Conservation (phyloP, 2,888 invertebrate genomes). For the Acrocyrtus sp. region DNA sequence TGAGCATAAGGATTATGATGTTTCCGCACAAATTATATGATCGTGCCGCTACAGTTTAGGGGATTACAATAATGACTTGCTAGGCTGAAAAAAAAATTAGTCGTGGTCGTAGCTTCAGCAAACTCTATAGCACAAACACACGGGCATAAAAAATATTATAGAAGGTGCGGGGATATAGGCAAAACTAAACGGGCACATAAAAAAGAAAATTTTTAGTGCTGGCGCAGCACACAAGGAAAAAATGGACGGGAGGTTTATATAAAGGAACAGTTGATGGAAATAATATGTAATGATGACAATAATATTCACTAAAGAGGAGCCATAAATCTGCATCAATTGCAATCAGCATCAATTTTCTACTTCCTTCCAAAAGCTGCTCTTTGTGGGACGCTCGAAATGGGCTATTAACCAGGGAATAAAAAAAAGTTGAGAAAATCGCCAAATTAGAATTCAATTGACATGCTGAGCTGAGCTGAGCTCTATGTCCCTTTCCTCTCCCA, state of each 20-base stretch:
- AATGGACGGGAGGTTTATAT: conserved; percentile 19
- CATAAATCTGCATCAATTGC: conserved; percentile 49
- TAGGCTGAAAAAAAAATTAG: too few species aligned
- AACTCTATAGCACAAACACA: conserved; percentile 14
- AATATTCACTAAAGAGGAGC: conserved; percentile 45
- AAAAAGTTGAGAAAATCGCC: conserved; percentile 36
- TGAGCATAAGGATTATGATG: too few species aligned
- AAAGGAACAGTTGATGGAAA: conserved; percentile 6
- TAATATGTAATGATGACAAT: conserved; percentile 41
- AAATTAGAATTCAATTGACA: conserved; percentile 51
- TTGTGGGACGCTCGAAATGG: conserved; percentile 41
- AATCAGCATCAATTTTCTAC: conserved; percentile 48
- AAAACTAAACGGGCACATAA: conserved; percentile 25
- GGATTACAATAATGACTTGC: conserved; percentile 27
- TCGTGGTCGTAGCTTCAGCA: too few species aligned
- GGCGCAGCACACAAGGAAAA: conserved; percentile 1
- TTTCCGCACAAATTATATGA: too few species aligned
- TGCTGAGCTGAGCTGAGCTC: too few species aligned
- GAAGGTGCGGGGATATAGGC: too few species aligned
- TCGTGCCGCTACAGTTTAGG: too few species aligned
- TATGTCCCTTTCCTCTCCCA: too few species aligned
- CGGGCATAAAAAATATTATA: background rate
- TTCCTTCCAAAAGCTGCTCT: conserved; percentile 39
- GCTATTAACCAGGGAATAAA: conserved; percentile 42
- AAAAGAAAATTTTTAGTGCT: too few species aligned